Evolutionary conservation across 2,797 vertebrate species (phyloP).

Genomic region (Cottoperca gobio): DNA sequence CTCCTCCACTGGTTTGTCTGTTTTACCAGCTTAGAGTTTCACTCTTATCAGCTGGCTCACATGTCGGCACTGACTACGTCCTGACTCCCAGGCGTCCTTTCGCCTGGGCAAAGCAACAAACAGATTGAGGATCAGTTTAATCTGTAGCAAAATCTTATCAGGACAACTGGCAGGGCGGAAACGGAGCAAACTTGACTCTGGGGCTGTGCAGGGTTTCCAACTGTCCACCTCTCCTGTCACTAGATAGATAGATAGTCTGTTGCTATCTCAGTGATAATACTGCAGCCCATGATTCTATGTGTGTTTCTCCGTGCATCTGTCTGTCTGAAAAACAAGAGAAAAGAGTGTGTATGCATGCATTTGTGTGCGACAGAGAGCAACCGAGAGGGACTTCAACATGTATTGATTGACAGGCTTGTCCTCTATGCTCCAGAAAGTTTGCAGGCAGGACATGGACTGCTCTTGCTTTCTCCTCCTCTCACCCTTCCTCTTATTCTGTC

Average conservation of each 20-base stretch:
- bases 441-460: not conserved
- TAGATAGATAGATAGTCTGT: not conserved
- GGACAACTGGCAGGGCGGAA: conserved; percentile 37
- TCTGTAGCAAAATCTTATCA: conserved; percentile 55
- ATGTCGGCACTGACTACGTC: conserved; percentile 54
- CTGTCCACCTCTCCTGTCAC: not conserved
- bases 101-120: conserved; percentile 16
- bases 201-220: conserved; percentile 6
- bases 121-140: conserved; percentile 48
- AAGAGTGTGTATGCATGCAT: conserved; percentile 6
- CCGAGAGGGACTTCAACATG: conserved; percentile 10
- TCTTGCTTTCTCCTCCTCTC: not conserved
- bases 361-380: not conserved
- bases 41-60: conserved; percentile 77
- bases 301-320: conserved; percentile 1
- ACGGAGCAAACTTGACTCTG: conserved; percentile 11
- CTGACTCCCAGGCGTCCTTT: conserved; percentile 45
- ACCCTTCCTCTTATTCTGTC: not conserved
- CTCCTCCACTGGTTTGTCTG: conserved; percentile 50
- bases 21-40: conserved; percentile 79
- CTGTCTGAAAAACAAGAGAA: not conserved
- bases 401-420: conserved; percentile 17
- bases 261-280: not conserved
- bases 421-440: conserved; percentile 21
- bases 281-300: not conserved